Percentiles rank a stretch among this genome's conserved stretches.
These are phyloP conservation scores for Pantherophis vulpinus DNA, from an alignment of 2,797 vertebrate species.

Conservation along the genomic window DNA sequence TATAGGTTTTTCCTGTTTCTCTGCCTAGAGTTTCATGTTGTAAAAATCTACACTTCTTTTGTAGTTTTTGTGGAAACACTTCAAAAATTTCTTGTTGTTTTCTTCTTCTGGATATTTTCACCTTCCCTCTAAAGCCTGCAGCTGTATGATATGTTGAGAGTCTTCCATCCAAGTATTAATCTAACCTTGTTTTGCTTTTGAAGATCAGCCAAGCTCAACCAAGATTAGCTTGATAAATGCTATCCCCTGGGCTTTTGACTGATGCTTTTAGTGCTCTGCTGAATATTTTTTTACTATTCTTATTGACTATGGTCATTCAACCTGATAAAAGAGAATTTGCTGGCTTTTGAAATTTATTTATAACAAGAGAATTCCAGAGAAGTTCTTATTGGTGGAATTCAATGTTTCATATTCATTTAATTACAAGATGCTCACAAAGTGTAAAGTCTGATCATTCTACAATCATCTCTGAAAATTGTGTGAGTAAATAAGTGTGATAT, in stretches of 20 bases:
- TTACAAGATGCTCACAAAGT: not conserved
- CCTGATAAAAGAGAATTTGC: not conserved
- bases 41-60: not conserved
- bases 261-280: not conserved
- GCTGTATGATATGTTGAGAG: not conserved
- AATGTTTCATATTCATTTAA: not conserved
- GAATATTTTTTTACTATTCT: not conserved
- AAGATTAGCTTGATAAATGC: not conserved
- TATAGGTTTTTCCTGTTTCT: not conserved
- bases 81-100: not conserved
- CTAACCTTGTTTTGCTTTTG: not conserved
- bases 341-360: not conserved
- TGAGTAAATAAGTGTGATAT: not conserved
- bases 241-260: not conserved
- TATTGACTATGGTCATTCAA: not conserved
- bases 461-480: not conserved
- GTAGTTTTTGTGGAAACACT: not conserved
- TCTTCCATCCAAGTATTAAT: not conserved
- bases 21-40: not conserved
- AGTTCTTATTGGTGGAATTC: not conserved
- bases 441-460: not conserved
- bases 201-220: not conserved
- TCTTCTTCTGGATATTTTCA: not conserved
- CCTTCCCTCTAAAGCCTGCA: not conserved
- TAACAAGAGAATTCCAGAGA: not conserved